Percentiles rank a stretch among this genome's conserved stretches.
phyloP scores from a whole-genome alignment of 2,888 invertebrate genomes.

The Opisthograptis luteolata region DNA sequence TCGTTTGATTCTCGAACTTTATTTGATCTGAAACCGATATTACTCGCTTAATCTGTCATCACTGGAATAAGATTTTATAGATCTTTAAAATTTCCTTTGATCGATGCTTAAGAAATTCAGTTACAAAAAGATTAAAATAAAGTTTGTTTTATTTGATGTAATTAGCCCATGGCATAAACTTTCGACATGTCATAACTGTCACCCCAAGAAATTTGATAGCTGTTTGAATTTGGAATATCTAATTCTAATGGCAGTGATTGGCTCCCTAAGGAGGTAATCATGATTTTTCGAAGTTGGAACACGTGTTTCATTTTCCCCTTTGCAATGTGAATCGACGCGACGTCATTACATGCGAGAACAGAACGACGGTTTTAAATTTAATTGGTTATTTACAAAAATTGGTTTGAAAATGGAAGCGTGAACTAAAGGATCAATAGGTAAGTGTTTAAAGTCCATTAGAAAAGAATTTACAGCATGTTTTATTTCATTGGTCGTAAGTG shows the following conservation, averaged over 20 bases:
- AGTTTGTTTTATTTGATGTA: conserved; percentile 18
- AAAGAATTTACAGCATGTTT: conserved; percentile 17
- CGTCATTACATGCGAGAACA: conserved; percentile 48
- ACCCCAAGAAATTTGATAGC: conserved; percentile 74
- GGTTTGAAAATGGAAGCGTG: conserved; percentile 14
- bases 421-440: conserved; percentile 16
- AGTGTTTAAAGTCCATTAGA: conserved; percentile 20
- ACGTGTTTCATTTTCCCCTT: conserved; percentile 80
- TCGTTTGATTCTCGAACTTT: conserved; percentile 47
- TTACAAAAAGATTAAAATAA: conserved; percentile 31
- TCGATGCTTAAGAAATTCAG: conserved; percentile 26
- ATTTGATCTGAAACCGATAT: conserved; percentile 36
- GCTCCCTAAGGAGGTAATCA: conserved; percentile 82
- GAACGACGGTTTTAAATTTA: conserved; percentile 31
- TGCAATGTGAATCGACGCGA: conserved; percentile 63
- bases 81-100: conserved; percentile 44
- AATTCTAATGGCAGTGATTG: conserved; percentile 82
- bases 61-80: conserved; percentile 31
- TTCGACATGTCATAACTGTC: conserved; percentile 57
- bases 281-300: conserved; percentile 78
- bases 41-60: conserved; percentile 33
- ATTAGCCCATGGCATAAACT: conserved; percentile 13
- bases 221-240: conserved; percentile 78
- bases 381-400: conserved; percentile 44
- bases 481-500: conserved; percentile 23